Evolutionary conservation across 2,113 vertebrate species (phyloP), one percentile per base, ranked within the genome.

Genomic region (Hydrochoerus hydrochaeris): DNA sequence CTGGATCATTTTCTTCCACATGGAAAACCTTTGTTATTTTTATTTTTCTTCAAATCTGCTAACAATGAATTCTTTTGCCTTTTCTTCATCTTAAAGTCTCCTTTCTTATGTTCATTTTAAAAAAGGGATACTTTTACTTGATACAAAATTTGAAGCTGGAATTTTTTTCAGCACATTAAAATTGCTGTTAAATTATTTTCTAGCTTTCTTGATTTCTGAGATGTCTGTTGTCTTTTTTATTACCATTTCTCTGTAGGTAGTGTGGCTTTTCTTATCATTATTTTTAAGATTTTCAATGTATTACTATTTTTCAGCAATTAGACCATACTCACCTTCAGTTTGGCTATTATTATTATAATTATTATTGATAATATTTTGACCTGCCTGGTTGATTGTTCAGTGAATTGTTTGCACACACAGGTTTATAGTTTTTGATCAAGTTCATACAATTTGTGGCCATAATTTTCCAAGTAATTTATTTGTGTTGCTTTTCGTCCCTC

Each of bases 261-360:
- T 1, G 2, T 30, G 78, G 19, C 10, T 16, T 81, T 26, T 67
- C 22, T 13, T 85, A 30, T 2, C 28, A 11, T 38, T 38, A 3
- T 30, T 92, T 35, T 67, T n/a, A 19, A 85, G 46, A 73, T 52
- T 46, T 88, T 71, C 22, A 38, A 16, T 65, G 24, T 67, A 30
- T 24, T n/a, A 26, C 5, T 46, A 3, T 38, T 60, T 96, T 77
- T 73, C 46, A 63, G 82, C 54, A n/a, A n/a, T 77, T 3, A 5
- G 32, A 4, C 0, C 3, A 7, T 30, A 7, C 14, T 19, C 17
- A 2, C 49, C 52, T 73, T 13, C 5, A 0, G 11, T 32, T 14
- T 8, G 57, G 28, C 4, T 78, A 28, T 88, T 30, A 13, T 26
- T 26, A 57, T 52, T 54, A 35, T 54, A n/a, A 71, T 44, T 26